Evolutionary conservation across 2,888 invertebrate genomes (phyloP).

Genomic region (Drosophila neotestacea): DNA sequence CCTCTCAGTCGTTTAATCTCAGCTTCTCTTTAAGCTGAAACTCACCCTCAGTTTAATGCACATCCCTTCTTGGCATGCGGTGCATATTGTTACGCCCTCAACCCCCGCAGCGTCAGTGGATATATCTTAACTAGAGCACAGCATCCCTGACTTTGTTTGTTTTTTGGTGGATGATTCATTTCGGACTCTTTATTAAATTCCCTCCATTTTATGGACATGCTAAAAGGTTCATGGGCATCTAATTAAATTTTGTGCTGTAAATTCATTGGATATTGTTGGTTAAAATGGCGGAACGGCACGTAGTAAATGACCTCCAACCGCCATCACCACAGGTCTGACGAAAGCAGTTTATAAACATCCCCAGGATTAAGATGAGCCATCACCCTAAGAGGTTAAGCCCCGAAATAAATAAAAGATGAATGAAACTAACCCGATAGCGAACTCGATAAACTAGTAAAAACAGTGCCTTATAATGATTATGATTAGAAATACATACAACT

Average conservation of each 20-base stretch:
- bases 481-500: no score
- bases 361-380: not conserved
- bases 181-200: constrained; percentile 55
- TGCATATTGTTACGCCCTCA: constrained; percentile 47
- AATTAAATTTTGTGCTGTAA: constrained; percentile 67
- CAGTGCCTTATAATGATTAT: no score
- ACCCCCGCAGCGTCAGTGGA: constrained; percentile 26
- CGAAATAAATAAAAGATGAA: not conserved
- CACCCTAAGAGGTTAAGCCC: not conserved
- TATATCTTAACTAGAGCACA: constrained; percentile 16
- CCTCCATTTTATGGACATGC: constrained; percentile 65
- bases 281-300: constrained; percentile 72
- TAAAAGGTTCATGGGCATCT: constrained; percentile 65
- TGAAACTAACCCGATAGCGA: not conserved
- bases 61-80: constrained; percentile 22
- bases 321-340: not conserved
- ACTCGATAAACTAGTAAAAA: not conserved
- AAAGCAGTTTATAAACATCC: not conserved
- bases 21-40: not conserved
- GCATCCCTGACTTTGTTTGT: constrained; percentile 46
- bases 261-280: constrained; percentile 58
- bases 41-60: not conserved
- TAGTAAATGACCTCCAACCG: constrained; percentile 54
- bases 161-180: constrained; percentile 59
- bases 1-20: not conserved